Conservation (phyloP, 2,888 invertebrate species). For the Belgica antarctica region DNA sequence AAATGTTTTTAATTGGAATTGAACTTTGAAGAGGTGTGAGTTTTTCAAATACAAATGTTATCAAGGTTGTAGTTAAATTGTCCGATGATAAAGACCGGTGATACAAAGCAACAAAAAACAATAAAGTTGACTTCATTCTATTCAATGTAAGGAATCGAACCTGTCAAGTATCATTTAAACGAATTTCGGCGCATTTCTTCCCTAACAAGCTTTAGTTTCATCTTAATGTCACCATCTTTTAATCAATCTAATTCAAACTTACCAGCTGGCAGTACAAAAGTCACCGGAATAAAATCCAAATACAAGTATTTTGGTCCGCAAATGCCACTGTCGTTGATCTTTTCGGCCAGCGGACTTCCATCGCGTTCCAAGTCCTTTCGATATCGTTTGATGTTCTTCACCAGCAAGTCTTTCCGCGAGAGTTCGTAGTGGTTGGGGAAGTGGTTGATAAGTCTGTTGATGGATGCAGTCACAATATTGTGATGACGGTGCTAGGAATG, state of each 20-base stretch:
- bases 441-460: constrained; percentile 79
- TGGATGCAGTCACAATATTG: neutral
- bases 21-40: neutral
- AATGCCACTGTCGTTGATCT: constrained; percentile 57
- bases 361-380: constrained; percentile 89
- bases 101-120: too few species aligned
- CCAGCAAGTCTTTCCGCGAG: constrained; percentile 91
- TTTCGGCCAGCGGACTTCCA: constrained; percentile 80
- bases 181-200: too few species aligned
- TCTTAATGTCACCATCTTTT: neutral
- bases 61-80: neutral
- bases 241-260: neutral
- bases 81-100: too few species aligned
- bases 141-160: too few species aligned
- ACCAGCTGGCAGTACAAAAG: constrained; percentile 85
- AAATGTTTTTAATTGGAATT: constrained; percentile 45
- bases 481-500: neutral
- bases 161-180: too few species aligned
- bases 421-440: constrained; percentile 95
- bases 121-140: too few species aligned
- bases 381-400: constrained; percentile 93
- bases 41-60: neutral
- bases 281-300: constrained; percentile 89
- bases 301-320: constrained; percentile 74
- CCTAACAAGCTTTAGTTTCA: too few species aligned